Evolutionary conservation across 2,113 vertebrate species (phyloP).

Genomic region (Actenoides hombroni): DNA sequence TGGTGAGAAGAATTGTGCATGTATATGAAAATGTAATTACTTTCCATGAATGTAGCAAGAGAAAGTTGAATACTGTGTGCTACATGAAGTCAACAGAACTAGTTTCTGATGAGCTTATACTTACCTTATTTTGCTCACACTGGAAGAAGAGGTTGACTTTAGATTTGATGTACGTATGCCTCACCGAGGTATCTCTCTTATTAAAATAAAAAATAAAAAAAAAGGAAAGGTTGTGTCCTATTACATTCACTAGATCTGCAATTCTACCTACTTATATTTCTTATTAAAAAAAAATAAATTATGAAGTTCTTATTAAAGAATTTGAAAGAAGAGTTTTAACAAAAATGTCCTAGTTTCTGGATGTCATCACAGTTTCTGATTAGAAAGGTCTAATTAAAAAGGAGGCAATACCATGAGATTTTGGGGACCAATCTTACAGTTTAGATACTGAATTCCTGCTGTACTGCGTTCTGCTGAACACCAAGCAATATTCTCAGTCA

Average conservation of each 20-base stretch:
- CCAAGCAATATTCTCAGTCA: neutral
- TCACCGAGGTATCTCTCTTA: neutral
- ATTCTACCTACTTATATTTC: neutral
- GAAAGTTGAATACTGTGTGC: neutral
- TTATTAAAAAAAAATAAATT: neutral
- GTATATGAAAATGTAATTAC: slow-evolving; percentile 35
- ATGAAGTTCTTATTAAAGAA: no score
- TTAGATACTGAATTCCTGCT: neutral
- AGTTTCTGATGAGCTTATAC: neutral
- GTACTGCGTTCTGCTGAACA: neutral
- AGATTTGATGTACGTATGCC: neutral
- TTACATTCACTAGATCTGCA: neutral
- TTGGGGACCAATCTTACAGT: neutral
- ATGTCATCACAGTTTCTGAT: neutral
- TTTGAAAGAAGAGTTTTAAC: no score
- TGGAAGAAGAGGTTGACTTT: neutral
- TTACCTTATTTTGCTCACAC: neutral
- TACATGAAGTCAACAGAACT: neutral
- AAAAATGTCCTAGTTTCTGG: neutral
- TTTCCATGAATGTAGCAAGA: neutral
- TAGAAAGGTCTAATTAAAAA: neutral
- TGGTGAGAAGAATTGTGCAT: neutral
- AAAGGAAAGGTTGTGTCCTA: neutral
- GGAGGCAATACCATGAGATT: neutral
- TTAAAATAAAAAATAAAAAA: neutral